Evolutionary conservation across 1,140 invertebrate species (phyloP).

Genomic region (Akabosia matsudoensis): DNA sequence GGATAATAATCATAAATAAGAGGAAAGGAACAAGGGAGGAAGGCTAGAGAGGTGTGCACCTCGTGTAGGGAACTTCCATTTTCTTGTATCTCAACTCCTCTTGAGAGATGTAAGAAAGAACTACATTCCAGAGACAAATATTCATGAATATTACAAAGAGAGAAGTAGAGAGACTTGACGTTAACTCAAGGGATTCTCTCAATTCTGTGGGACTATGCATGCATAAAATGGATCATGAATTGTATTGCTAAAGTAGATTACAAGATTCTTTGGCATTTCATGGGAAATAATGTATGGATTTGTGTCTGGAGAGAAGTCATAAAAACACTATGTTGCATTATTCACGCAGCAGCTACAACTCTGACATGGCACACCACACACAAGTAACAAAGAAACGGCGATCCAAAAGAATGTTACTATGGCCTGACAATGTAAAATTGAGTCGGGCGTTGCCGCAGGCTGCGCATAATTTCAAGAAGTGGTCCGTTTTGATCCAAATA

Average conservation of each 20-base stretch:
- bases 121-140: neutral
- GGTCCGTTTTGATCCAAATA: neutral
- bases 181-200: neutral
- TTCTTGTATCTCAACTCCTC: neutral
- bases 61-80: neutral
- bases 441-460: neutral
- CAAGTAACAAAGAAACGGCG: neutral
- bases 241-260: neutral
- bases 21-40: neutral
- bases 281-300: neutral
- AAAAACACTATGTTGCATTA: neutral
- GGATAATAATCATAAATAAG: slow-evolving; percentile 14
- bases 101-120: neutral
- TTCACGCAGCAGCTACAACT: neutral
- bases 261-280: neutral
- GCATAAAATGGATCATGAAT: neutral
- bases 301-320: neutral
- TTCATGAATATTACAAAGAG: neutral
- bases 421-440: too few species aligned
- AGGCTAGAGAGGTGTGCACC: neutral
- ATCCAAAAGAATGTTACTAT: neutral
- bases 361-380: too few species aligned
- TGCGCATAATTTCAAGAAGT: neutral
- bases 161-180: too few species aligned
- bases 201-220: neutral